A percentile compares a stretch with the other conserved stretches of the same genome.
Evolutionary conservation across 2,888 invertebrate genomes (phyloP).

Genomic region (Euphydryas editha): DNA sequence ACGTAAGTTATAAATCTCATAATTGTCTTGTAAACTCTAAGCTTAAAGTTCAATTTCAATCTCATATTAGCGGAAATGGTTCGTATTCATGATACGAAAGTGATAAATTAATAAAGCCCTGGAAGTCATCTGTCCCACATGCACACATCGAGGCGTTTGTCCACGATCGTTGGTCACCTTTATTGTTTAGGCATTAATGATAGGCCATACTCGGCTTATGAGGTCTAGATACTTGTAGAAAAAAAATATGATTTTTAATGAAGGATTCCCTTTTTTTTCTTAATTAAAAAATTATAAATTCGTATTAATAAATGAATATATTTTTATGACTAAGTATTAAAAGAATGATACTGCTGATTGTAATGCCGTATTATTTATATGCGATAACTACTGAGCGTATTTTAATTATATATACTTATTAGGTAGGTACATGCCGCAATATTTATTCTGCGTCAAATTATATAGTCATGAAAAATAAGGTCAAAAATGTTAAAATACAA

Average conservation of each 20-base stretch:
- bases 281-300: too few relatives aligned
- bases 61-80: not conserved
- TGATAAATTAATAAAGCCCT: slow-evolving; percentile 43
- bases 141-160: slow-evolving; percentile 35
- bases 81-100: not conserved
- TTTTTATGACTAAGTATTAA: too few relatives aligned
- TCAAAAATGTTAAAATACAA: too few relatives aligned
- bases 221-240: slow-evolving; percentile 40
- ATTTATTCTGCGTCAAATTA: too few relatives aligned
- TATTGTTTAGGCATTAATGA: slow-evolving; percentile 46
- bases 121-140: slow-evolving; percentile 51
- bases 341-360: too few relatives aligned
- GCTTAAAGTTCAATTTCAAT: not conserved
- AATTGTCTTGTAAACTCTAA: not conserved
- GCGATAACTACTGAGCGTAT: not conserved
- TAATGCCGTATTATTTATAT: too few relatives aligned
- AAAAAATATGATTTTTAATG: too few relatives aligned
- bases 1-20: not conserved
- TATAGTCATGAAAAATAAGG: too few relatives aligned
- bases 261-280: too few relatives aligned
- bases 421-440: too few relatives aligned
- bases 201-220: slow-evolving; percentile 27
- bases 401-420: not conserved
- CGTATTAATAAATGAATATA: too few relatives aligned
- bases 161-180: slow-evolving; percentile 47